These are phyloP conservation scores for Phylloscopus trochilus DNA, from an alignment of 2,113 vertebrate genomes.

Conservation along the genomic window DNA sequence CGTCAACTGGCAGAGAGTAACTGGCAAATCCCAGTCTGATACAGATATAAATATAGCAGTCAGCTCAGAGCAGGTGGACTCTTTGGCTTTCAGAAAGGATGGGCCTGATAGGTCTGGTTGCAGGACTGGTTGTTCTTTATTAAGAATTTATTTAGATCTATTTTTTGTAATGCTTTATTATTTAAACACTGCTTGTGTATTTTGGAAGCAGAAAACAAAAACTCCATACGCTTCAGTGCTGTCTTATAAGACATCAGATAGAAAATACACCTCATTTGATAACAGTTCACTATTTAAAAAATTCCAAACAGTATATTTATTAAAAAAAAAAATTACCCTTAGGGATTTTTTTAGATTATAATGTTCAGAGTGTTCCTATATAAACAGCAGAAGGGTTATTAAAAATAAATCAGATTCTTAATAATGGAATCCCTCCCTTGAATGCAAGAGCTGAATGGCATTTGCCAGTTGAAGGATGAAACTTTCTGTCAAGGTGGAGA, in stretches of 20 bases:
- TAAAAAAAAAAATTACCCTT: conserved; percentile 9
- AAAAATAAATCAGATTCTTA: conserved; percentile 46
- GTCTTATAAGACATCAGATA: not conserved
- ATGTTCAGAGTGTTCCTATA: conserved; percentile 6
- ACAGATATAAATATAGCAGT: conserved; percentile 32
- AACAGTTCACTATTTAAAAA: conserved; percentile 4
- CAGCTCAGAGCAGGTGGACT: conserved; percentile 40
- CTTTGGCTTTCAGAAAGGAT: not conserved
- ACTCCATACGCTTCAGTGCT: fast-evolving
- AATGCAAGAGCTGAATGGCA: not conserved
- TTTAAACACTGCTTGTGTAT: not conserved
- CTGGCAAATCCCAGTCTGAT: conserved; percentile 19
- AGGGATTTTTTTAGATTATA: conserved; percentile 18
- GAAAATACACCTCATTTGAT: not conserved
- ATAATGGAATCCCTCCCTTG: not conserved
- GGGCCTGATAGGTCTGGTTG: not conserved
- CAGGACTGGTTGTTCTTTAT: not conserved
- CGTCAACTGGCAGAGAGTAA: not conserved
- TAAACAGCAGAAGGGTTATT: conserved; percentile 15
- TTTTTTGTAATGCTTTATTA: not conserved
- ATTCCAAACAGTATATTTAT: not conserved
- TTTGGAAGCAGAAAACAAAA: not conserved
- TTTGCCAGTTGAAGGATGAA: not conserved
- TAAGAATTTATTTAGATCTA: conserved; percentile 3
- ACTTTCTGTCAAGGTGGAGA: not conserved